Conservation (phyloP, 2,113 vertebrate species). For the Ornithorhynchus anatinus region DNA sequence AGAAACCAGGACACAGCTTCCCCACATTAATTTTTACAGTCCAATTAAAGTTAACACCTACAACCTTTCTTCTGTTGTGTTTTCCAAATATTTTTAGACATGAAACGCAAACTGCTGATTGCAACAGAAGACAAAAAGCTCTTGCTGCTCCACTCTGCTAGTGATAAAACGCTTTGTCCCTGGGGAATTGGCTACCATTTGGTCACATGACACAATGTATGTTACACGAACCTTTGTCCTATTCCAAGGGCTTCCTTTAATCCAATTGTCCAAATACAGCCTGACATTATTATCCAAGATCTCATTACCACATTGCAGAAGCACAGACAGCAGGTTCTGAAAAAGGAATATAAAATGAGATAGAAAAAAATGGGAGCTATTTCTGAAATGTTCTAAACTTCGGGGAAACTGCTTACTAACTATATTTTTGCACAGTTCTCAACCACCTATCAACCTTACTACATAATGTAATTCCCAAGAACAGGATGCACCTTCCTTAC, state of each 20-base stretch:
- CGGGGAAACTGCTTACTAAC: slow-evolving; percentile 8
- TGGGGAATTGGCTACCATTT: slow-evolving; percentile 23
- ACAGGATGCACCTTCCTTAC: neutral
- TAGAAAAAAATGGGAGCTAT: neutral
- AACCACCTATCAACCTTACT: neutral
- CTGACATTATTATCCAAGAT: slow-evolving; percentile 56
- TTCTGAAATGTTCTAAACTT: neutral
- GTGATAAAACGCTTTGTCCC: slow-evolving; percentile 45
- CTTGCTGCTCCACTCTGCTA: slow-evolving; percentile 46
- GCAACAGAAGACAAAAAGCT: slow-evolving; percentile 53
- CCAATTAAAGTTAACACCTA: slow-evolving; percentile 67
- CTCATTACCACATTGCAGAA: slow-evolving; percentile 57
- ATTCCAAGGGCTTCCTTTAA: slow-evolving; percentile 64
- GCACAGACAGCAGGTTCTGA: slow-evolving; percentile 28
- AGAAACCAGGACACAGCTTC: slow-evolving; percentile 45
- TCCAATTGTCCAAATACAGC: slow-evolving; percentile 54
- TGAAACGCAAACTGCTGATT: slow-evolving; percentile 60
- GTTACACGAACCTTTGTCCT: slow-evolving; percentile 52
- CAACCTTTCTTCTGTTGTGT: slow-evolving; percentile 60
- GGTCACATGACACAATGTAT: slow-evolving; percentile 33
- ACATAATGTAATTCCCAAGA: neutral
- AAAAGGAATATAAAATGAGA: slow-evolving; percentile 30
- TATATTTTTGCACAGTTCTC: neutral
- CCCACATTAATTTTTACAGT: slow-evolving; percentile 67
- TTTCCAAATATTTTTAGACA: slow-evolving; percentile 65